Base-by-base conservation (phyloP, 1,140 invertebrate species). In the Globodera ellingtonae region DNA sequence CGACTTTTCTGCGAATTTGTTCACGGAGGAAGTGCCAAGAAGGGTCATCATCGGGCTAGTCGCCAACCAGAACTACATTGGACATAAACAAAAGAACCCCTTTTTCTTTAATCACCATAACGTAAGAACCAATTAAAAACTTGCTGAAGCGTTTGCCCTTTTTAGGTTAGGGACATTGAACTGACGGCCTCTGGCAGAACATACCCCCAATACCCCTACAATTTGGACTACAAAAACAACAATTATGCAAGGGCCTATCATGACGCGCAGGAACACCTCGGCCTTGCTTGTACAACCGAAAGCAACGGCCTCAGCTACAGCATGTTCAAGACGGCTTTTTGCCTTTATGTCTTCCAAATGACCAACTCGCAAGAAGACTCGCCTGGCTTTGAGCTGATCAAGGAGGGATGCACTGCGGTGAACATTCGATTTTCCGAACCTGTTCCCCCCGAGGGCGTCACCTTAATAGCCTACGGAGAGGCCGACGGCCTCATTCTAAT, bases 201-300 rank as follows among this genome's bases (percentile, higher is more conserved):
- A 3, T 65, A 65, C 59, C 78, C 78, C 7, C 35, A n/a, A 47
- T 48, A 46, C 18, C 74, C 46, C 1, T 79, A 79, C 21, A 24
- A 7, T 18, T 76, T 79, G 7, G 74, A 79, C 44, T 79, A 21
- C 66, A 47, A 47, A 77, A 79, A 79, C 4, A 78, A 50, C 47
- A 81, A 81, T 59, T 81, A 81, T 46, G 8, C 48, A 18, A 9
- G 78, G 6, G 74, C 77, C 44, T 77, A 24, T 81, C 74, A 79
- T 15, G 78, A 79, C 76, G 8, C 56, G 5, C 6, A 48, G 18
- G 24, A 35, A 3, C 35, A 35, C 44, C 15, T 79, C 35, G 71
- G 72, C 1, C 2, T n/a, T 0, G 21, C 18, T 2, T 79, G 48
- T 4, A 35, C 74, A 18, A 9, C 10, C 4, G 71, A 77, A n/a